A percentile compares a stretch with the other conserved stretches of the same genome.
phyloP scores from a whole-genome alignment of 1,140 invertebrate species.

The Caenorhabditis elegans region DNA sequence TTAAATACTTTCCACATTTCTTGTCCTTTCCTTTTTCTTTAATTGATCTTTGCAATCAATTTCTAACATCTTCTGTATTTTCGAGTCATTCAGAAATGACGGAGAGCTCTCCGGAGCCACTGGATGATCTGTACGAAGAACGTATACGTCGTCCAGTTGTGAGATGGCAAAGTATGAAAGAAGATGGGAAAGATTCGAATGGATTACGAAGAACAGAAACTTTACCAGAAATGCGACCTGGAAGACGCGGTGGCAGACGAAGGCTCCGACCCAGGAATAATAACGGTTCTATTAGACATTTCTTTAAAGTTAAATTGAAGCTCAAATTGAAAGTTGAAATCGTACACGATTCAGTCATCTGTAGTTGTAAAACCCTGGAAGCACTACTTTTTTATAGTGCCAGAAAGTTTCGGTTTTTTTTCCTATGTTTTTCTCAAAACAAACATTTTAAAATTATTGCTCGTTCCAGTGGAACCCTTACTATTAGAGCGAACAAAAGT shows the following conservation, averaged over 20 bases:
- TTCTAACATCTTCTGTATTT: not conserved
- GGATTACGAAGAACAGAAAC: not conserved
- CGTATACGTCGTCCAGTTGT: slow-evolving; percentile 25
- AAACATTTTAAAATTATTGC: no score
- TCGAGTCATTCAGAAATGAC: slow-evolving; percentile 17
- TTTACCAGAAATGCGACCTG: not conserved
- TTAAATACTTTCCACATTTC: not conserved
- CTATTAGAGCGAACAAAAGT: no score
- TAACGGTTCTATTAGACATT: not conserved
- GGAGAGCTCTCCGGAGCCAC: slow-evolving; percentile 40
- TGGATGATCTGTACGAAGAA: slow-evolving; percentile 34
- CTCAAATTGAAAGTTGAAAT: no score
- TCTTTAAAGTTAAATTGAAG: no score
- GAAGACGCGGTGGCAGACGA: slow-evolving; percentile 3
- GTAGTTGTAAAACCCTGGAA: no score
- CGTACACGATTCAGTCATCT: no score
- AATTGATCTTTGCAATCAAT: not conserved
- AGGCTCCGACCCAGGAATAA: not conserved
- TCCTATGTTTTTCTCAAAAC: no score
- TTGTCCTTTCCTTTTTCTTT: not conserved
- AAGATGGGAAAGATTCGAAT: slow-evolving; percentile 16
- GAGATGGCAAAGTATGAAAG: slow-evolving; percentile 30
- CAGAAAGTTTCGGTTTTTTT: no score
- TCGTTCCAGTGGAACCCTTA: no score
- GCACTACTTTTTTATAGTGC: no score